These are phyloP conservation scores for Drosophila recens DNA, from an alignment of 2,888 invertebrate species.

Conservation along the genomic window DNA sequence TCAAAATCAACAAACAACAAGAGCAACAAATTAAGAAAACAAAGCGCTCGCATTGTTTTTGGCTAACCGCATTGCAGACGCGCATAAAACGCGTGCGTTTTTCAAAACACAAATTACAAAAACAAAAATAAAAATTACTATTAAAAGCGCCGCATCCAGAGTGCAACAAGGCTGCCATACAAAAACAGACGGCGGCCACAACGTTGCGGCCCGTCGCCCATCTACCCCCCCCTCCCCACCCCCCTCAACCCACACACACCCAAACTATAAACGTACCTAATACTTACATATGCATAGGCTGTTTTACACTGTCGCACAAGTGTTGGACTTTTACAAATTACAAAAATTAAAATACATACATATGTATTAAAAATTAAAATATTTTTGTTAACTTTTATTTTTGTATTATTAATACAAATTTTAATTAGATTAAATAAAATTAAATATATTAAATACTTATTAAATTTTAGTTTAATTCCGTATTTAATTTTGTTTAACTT, in stretches of 20 bases:
- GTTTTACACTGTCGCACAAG: constrained; percentile 40
- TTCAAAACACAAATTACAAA: constrained; percentile 40
- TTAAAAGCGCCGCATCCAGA: constrained; percentile 57
- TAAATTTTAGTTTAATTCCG: too few species aligned
- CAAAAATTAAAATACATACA: not conserved
- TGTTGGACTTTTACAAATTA: not conserved
- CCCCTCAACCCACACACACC: not conserved
- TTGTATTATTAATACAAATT: too few species aligned
- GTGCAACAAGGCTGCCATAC: constrained; percentile 22
- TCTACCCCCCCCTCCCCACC: not conserved
- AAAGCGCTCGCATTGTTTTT: constrained; percentile 74
- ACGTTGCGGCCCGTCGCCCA: constrained; percentile 18
- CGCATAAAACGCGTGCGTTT: constrained; percentile 54
- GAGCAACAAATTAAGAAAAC: constrained; percentile 41
- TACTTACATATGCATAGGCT: constrained; percentile 5
- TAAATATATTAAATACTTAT: too few species aligned
- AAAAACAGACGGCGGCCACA: constrained; percentile 33
- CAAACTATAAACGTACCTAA: constrained; percentile 10
- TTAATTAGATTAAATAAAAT: too few species aligned
- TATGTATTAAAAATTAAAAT: too few species aligned
- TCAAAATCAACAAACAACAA: constrained; percentile 62
- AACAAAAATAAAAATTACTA: constrained; percentile 43
- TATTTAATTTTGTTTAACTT: not conserved
- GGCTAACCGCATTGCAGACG: constrained; percentile 73
- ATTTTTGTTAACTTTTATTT: too few species aligned